Conservation (phyloP, 2,797 vertebrate genomes). For the Pipistrellus pygmaeus region DNA sequence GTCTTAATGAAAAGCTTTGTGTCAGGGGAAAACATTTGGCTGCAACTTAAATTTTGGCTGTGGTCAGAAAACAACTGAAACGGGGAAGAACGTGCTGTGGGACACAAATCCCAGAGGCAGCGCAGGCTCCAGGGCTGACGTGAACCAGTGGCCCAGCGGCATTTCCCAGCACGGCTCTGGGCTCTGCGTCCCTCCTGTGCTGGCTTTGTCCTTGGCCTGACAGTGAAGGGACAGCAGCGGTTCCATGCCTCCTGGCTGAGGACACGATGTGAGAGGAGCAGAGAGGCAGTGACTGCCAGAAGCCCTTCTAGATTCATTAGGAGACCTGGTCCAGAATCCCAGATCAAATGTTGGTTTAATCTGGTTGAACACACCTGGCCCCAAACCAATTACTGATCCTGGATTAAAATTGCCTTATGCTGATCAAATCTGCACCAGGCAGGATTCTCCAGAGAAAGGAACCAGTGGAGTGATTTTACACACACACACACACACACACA, state of each 20-base stretch:
- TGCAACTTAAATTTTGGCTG: not conserved
- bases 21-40: not conserved
- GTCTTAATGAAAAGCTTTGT: not conserved
- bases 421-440: not conserved
- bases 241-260: not conserved
- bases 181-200: not conserved
- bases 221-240: not conserved
- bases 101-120: not conserved
- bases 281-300: not conserved
- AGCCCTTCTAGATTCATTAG: not conserved
- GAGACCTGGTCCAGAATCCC: not conserved
- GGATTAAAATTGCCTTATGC: not conserved
- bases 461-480: not conserved
- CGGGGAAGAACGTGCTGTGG: not conserved
- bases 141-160: not conserved
- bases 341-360: not conserved
- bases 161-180: not conserved
- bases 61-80: not conserved
- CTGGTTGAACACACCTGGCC: not conserved
- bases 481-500: not conserved
- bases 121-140: not conserved
- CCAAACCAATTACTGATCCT: not conserved
- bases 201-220: not conserved
- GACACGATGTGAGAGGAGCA: not conserved
- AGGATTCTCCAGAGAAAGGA: not conserved